Percentiles rank a stretch among this genome's conserved stretches.
Evolutionary conservation across 1,140 invertebrate genomes (phyloP).

Genomic region (Cepaea nemoralis): DNA sequence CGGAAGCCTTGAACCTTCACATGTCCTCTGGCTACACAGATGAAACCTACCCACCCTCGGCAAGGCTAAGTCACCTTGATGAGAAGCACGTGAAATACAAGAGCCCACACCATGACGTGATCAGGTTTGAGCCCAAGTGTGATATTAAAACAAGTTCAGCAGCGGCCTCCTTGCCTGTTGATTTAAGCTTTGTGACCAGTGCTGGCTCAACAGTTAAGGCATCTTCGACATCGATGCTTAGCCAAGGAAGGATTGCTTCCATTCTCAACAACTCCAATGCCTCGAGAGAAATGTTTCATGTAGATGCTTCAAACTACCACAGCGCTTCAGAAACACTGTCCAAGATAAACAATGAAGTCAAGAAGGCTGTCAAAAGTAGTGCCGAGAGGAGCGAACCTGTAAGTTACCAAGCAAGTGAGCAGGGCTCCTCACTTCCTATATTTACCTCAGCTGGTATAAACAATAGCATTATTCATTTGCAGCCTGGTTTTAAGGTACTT

Average conservation of each 20-base stretch:
- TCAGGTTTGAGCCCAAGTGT: not conserved
- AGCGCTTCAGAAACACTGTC: not conserved
- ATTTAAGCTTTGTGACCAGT: not conserved
- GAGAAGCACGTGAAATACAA: not conserved
- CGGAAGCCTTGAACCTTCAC: not conserved
- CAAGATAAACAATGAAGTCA: not conserved
- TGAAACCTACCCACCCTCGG: not conserved
- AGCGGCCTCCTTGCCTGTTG: not conserved
- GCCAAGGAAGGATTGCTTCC: slow-evolving; percentile 2
- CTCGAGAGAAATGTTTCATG: not conserved
- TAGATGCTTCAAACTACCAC: not conserved
- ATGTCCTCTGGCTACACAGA: not conserved
- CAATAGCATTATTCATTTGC: not conserved
- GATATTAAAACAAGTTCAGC: not conserved
- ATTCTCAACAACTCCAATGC: not conserved
- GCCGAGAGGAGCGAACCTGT: not conserved
- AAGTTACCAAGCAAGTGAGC: not conserved
- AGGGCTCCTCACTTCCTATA: not conserved
- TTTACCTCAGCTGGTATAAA: not conserved
- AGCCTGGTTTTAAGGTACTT: not conserved
- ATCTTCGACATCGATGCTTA: slow-evolving; percentile 6
- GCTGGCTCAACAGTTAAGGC: not conserved
- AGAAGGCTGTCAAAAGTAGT: not conserved
- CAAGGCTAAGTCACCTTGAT: not conserved
- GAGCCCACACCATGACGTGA: not conserved